Percentiles rank a stretch among this genome's conserved stretches.
phyloP scores from a whole-genome alignment of 2,888 invertebrate species.

The Pheosia gnoma region DNA sequence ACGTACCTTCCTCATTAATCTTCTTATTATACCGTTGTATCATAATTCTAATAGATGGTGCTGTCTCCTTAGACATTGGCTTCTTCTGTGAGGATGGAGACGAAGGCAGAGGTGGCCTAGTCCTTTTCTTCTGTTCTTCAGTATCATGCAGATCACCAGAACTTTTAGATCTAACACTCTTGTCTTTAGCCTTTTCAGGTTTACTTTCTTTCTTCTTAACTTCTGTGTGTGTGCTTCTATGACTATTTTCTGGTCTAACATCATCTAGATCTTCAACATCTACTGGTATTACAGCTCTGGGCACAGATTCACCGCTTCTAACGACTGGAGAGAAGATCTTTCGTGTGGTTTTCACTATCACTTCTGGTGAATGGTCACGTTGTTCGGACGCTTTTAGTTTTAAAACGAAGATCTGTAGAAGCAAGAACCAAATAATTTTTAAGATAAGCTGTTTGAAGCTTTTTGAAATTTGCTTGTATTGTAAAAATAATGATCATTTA shows the following conservation, averaged over 20 bases:
- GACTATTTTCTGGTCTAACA: constrained; percentile 56
- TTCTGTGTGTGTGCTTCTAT: constrained; percentile 36
- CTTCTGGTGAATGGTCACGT: constrained; percentile 81
- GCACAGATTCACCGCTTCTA: constrained; percentile 80
- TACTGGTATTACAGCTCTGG: constrained; percentile 79
- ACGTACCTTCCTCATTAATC: constrained; percentile 82
- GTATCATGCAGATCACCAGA: constrained; percentile 67
- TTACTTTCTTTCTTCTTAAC: constrained; percentile 45
- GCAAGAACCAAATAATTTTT: background rate
- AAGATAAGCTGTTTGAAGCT: background rate
- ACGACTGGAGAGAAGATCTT: constrained; percentile 91
- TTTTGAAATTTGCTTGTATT: too few species aligned
- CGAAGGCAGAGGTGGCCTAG: constrained; percentile 83
- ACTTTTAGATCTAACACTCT: constrained; percentile 54
- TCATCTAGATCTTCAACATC: constrained; percentile 68
- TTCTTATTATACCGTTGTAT: constrained; percentile 88
- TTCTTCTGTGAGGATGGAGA: constrained; percentile 85
- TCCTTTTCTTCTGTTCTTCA: constrained; percentile 65
- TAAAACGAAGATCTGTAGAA: constrained; percentile 68
- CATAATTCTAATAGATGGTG: constrained; percentile 88
- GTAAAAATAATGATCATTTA: too few species aligned
- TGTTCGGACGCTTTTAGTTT: constrained; percentile 73
- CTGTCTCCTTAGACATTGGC: constrained; percentile 84
- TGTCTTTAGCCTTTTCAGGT: constrained; percentile 45
- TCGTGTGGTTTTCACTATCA: constrained; percentile 91